Evolutionary conservation across 2,113 vertebrate species (phyloP).

Genomic region (Austrofundulus limnaeus): DNA sequence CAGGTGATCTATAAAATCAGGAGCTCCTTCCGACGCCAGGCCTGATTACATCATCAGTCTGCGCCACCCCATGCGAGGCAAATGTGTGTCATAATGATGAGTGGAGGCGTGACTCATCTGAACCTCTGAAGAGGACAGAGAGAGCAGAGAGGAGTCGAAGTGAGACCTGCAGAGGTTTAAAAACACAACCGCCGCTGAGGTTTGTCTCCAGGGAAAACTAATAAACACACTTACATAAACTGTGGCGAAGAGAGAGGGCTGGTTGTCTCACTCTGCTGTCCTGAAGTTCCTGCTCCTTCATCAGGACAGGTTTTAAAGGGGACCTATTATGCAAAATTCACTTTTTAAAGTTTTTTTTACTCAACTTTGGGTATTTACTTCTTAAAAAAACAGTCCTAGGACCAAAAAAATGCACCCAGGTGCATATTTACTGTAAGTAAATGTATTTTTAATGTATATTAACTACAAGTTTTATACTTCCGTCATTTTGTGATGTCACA

Average conservation of each 20-base stretch:
- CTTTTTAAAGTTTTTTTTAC: too few species aligned
- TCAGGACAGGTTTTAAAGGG: too few species aligned
- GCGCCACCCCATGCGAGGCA: neutral
- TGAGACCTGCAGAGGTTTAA: neutral
- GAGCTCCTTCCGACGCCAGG: conserved; percentile 1
- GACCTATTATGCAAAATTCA: too few species aligned
- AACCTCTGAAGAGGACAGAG: neutral
- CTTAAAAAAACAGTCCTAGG: too few species aligned
- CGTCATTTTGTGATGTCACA: too few species aligned
- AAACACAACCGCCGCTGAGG: neutral
- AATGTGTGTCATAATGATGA: neutral
- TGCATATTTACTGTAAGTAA: too few species aligned
- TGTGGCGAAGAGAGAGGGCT: neutral
- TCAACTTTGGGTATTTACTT: too few species aligned
- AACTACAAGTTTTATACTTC: too few species aligned
- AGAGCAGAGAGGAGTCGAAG: neutral
- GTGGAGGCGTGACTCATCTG: conserved; percentile 26
- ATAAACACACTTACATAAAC: conserved; percentile 53
- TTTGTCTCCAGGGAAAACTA: conserved; percentile 30
- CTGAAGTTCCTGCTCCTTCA: neutral
- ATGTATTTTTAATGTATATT: too few species aligned
- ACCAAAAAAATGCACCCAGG: too few species aligned
- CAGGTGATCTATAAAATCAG: conserved; percentile 27
- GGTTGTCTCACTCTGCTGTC: conserved; percentile 1
- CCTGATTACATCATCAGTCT: conserved; percentile 18